A percentile compares a stretch with the other conserved stretches of the same genome.
phyloP scores from a whole-genome alignment of 2,888 invertebrate species.

The Dryobotodes eremita region DNA sequence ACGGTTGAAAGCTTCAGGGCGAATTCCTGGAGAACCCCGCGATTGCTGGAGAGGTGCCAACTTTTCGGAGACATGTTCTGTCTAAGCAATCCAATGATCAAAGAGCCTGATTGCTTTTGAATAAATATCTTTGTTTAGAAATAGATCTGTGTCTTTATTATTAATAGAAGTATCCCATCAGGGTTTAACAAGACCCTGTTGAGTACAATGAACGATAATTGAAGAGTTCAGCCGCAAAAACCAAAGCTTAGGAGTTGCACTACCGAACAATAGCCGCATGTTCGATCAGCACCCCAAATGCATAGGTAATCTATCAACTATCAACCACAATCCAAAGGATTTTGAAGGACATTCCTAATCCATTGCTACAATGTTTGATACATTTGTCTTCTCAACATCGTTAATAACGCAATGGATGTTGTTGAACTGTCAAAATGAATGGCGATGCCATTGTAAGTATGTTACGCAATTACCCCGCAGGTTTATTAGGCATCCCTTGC shows the following conservation, averaged over 20 bases:
- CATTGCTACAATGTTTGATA: neutral
- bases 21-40: constrained; percentile 48
- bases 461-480: too few species aligned
- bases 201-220: constrained; percentile 15
- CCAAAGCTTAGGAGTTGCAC: neutral
- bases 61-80: constrained; percentile 27
- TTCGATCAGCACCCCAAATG: neutral
- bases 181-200: neutral
- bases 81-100: constrained; percentile 41
- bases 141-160: constrained; percentile 17
- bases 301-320: too few species aligned
- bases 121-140: constrained; percentile 36
- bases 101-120: constrained; percentile 45
- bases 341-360: neutral
- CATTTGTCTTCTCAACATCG: too few species aligned
- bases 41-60: constrained; percentile 43
- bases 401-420: too few species aligned
- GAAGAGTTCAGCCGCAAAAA: neutral
- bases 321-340: neutral
- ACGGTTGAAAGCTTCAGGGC: constrained; percentile 10
- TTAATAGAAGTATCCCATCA: constrained; percentile 14
- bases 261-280: neutral
- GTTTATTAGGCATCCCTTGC: too few species aligned
- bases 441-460: too few species aligned
- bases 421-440: too few species aligned